phyloP scores from a whole-genome alignment of 2,797 vertebrate species.

The Clarias platycephalus region DNA sequence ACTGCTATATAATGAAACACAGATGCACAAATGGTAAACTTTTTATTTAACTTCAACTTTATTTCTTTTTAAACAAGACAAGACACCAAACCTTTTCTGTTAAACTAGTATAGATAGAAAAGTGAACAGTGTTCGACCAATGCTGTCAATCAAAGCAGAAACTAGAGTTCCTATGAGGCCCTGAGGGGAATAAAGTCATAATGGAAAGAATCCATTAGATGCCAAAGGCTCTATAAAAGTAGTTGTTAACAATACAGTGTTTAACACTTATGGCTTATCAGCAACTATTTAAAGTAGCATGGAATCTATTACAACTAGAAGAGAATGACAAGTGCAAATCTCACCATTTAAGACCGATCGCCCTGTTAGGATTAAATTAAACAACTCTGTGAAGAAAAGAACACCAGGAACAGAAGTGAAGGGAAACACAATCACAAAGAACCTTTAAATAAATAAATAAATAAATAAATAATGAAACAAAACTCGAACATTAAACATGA shows the following conservation, averaged over 20 bases:
- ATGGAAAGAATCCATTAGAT: constrained; percentile 15
- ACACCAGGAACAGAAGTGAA: constrained; percentile 5
- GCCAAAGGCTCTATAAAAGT: constrained; percentile 20
- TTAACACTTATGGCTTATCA: not conserved
- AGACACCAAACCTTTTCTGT: constrained; percentile 59
- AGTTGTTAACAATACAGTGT: not conserved
- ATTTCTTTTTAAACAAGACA: constrained; percentile 57
- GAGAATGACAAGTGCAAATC: constrained; percentile 3
- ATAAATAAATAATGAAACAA: not conserved
- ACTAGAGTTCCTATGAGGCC: constrained; percentile 34
- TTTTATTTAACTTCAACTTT: constrained; percentile 54
- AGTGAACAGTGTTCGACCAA: constrained; percentile 52
- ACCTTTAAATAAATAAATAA: not conserved
- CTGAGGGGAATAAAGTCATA: not conserved
- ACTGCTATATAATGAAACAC: not conserved
- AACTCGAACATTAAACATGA: not conserved
- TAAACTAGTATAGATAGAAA: constrained; percentile 45
- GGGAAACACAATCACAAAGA: not conserved
- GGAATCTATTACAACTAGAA: constrained; percentile 7
- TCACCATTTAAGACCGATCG: not conserved
- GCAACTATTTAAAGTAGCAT: not conserved
- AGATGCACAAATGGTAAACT: not conserved
- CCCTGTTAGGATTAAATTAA: not conserved
- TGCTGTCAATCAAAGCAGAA: constrained; percentile 56
- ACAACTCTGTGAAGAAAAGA: not conserved